A percentile compares a stretch with the other conserved stretches of the same genome.
Evolutionary conservation across 2,888 invertebrate genomes (phyloP).

Genomic region (Flexamia atlantica): DNA sequence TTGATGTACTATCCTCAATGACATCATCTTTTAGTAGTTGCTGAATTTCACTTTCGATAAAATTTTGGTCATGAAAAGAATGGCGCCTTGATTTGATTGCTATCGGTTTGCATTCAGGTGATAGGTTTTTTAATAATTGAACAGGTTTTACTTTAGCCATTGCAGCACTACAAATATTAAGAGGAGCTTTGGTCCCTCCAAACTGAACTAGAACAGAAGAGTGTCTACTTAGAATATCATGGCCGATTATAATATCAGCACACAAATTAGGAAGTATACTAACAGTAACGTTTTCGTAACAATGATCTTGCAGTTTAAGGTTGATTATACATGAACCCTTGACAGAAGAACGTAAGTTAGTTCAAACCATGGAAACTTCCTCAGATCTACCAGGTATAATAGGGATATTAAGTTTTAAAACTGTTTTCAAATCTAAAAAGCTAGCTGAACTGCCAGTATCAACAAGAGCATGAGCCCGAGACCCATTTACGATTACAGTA

Average conservation of each 20-base stretch:
- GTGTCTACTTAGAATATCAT: background rate
- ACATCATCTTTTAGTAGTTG: background rate
- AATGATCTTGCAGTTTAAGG: background rate
- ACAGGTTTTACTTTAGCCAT: background rate
- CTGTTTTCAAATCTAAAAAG: background rate
- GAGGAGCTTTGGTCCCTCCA: background rate
- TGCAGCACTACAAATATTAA: background rate
- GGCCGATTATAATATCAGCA: background rate
- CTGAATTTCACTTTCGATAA: background rate
- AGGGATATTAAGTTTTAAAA: background rate
- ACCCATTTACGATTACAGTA: background rate
- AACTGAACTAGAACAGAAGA: background rate
- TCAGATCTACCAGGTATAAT: background rate
- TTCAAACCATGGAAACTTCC: background rate
- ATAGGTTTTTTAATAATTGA: background rate
- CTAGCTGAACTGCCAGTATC: constrained; percentile 1
- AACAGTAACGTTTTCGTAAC: background rate
- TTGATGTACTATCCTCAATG: background rate
- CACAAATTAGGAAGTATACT: background rate
- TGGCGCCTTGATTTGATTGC: background rate
- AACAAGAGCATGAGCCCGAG: background rate
- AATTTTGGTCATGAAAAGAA: background rate
- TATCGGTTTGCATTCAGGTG: constrained; percentile 1
- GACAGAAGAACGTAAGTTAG: background rate
- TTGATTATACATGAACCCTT: background rate